These are phyloP conservation scores for Notocelia uddmanniana DNA, from an alignment of 2,888 invertebrate genomes.

Conservation along the genomic window DNA sequence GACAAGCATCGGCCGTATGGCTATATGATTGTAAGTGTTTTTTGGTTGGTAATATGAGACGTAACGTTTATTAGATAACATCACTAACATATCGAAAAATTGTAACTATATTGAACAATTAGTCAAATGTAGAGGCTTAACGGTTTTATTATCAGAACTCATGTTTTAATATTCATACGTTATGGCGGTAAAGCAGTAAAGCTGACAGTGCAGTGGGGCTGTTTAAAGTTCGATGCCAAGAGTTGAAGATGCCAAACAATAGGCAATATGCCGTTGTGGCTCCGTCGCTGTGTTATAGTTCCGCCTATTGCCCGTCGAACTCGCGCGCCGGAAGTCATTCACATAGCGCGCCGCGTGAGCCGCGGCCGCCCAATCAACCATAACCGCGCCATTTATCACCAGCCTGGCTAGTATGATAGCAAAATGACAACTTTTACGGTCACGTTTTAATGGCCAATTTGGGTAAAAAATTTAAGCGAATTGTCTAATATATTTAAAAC, in stretches of 20 bases:
- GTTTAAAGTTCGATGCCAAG: slow-evolving; percentile 80
- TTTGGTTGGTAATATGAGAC: slow-evolving; percentile 8
- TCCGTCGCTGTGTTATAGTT: slow-evolving; percentile 67
- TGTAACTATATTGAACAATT: slow-evolving; percentile 53
- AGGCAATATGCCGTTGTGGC: slow-evolving; percentile 75
- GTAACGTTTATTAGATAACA: slow-evolving; percentile 7
- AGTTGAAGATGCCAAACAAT: slow-evolving; percentile 83
- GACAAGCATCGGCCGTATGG: slow-evolving; percentile 2
- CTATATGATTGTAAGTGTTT: neutral
- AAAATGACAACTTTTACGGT: too few relatives aligned
- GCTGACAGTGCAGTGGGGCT: slow-evolving; percentile 74
- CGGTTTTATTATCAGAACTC: slow-evolving; percentile 56
- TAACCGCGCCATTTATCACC: neutral
- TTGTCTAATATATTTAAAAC: too few relatives aligned
- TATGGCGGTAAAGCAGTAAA: slow-evolving; percentile 74
- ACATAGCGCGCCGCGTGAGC: slow-evolving; percentile 43
- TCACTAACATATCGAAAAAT: slow-evolving; percentile 7
- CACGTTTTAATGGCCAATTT: too few relatives aligned
- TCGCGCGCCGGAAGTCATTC: slow-evolving; percentile 75
- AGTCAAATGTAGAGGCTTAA: slow-evolving; percentile 57
- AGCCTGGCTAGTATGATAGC: too few relatives aligned
- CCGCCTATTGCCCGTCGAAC: slow-evolving; percentile 72
- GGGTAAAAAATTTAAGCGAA: too few relatives aligned
- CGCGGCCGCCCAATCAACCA: neutral
- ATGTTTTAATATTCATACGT: slow-evolving; percentile 77